Evolutionary conservation across 1,140 invertebrate species (phyloP), one percentile per base, ranked within the genome.

Genomic region (Temnothorax curvispinosus): DNA sequence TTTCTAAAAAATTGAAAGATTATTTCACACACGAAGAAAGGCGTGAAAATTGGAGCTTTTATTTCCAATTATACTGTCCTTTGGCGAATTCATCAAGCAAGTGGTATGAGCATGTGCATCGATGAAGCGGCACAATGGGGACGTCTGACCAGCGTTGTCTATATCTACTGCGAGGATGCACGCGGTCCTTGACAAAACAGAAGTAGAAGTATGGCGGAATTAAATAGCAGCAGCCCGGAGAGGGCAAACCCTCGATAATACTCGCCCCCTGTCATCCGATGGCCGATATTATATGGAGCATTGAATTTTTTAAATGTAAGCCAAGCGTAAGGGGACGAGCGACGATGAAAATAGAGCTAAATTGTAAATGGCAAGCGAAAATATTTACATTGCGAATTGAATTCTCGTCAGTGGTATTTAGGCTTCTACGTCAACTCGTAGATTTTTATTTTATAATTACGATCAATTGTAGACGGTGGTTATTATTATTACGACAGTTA

Each of bases 91-190:
- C 35, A 44, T 52, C 44, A 32, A 27, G 65, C 50, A 72, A 81
- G 18, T 56, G 65, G 7, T 81, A 72, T 15, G 65, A 72, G 21
- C 21, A 27, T 32, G 52, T 32, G 35, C 47, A 27, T 35, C 13
- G 47, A 27, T 67, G 35, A 71, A n/a, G 47, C 65, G n/a, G 35
- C 65, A 71, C 50, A 81, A 81, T 81, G n/a, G 65, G 9, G 15
- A 81, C 44, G 38, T 56, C 78, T 81, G 38, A 71, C 50, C 65
- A 71, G 15, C 13, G 11, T 41, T 52, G 50, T 2, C 18, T 81
- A 81, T 71, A 81, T 81, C 47, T 81, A 72, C 78, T 71, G 50
- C 65, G 77, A 81, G 77, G 9, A 81, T 35, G 47, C 9, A n/a
- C 18, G 41, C 38, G 65, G 50, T 81, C 35, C 50, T 81, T 72